Conservation (phyloP, 2,888 invertebrate species). For the Phanerotoma sp. region DNA sequence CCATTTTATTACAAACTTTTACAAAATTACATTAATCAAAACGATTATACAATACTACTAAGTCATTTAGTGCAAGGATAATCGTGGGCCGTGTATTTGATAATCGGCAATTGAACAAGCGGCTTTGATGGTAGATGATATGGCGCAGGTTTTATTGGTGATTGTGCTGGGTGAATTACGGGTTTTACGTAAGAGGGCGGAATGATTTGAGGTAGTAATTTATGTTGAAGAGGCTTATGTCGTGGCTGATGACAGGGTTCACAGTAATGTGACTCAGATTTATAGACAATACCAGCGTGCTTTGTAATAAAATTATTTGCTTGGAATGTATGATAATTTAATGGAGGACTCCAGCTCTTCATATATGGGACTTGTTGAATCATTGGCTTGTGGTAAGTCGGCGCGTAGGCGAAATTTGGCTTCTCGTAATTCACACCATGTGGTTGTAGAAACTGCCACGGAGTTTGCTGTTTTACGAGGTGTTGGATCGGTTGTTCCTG, state of each 20-base stretch:
- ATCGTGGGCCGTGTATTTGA: slow-evolving; percentile 12
- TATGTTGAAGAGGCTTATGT: slow-evolving; percentile 15
- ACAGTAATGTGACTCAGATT: slow-evolving; percentile 27
- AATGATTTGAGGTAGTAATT: slow-evolving; percentile 27
- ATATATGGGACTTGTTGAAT: slow-evolving; percentile 31
- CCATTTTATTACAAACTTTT: neutral
- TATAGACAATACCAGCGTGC: slow-evolving; percentile 33
- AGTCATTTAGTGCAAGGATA: slow-evolving; percentile 2
- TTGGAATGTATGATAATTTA: slow-evolving; percentile 1
- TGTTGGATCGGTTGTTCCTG: slow-evolving; percentile 22
- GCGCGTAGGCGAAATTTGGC: slow-evolving; percentile 42
- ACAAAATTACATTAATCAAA: neutral
- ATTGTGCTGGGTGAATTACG: slow-evolving; percentile 30
- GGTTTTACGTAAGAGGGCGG: slow-evolving; percentile 37
- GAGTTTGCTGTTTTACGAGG: slow-evolving; percentile 24
- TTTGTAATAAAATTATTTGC: neutral
- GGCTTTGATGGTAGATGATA: slow-evolving; percentile 27
- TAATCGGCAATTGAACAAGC: slow-evolving; percentile 21
- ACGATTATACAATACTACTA: neutral
- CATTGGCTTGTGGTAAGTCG: slow-evolving; percentile 41
- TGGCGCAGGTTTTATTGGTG: slow-evolving; percentile 28
- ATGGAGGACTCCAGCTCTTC: neutral
- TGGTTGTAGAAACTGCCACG: slow-evolving; percentile 18
- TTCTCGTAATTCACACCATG: slow-evolving; percentile 41
- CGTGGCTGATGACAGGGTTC: slow-evolving; percentile 24